These are phyloP conservation scores for Nothobranchius furzeri DNA, from an alignment of 2,113 vertebrate species.

Conservation along the genomic window DNA sequence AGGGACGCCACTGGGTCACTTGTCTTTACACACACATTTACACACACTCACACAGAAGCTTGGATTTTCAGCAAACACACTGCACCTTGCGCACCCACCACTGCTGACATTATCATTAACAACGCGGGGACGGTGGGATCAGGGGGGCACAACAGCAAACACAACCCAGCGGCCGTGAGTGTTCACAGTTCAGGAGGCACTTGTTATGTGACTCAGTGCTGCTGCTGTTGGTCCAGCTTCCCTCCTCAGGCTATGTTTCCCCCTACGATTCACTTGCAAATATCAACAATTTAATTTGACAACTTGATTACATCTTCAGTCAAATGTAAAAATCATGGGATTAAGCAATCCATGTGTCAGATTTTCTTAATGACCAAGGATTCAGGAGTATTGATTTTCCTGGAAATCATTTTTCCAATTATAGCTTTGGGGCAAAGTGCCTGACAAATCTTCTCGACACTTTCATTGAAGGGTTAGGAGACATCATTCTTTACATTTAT, in stretches of 20 bases:
- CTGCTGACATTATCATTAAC: conserved; percentile 70
- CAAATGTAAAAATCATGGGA: conserved; percentile 21
- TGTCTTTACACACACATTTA: conserved; percentile 38
- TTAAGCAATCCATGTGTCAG: conserved; percentile 1
- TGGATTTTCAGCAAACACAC: conserved; percentile 23
- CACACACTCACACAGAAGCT: background rate
- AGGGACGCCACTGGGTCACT: conserved; percentile 71
- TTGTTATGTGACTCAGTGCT: conserved; percentile 13
- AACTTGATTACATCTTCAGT: conserved; percentile 24
- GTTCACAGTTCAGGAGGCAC: conserved; percentile 51
- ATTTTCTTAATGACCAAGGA: background rate
- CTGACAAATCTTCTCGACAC: background rate
- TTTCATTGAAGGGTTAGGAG: background rate
- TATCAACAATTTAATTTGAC: conserved; percentile 34
- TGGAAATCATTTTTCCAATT: conserved; percentile 17
- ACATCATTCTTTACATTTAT: background rate
- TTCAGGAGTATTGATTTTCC: conserved; percentile 18
- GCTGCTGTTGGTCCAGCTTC: conserved; percentile 16
- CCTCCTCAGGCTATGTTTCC: conserved; percentile 19
- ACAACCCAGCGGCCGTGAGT: conserved; percentile 34
- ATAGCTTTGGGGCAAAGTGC: conserved; percentile 3
- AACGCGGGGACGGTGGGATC: conserved; percentile 56
- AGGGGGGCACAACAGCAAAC: conserved; percentile 57
- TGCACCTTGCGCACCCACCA: conserved; percentile 39
- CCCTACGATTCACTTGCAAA: conserved; percentile 8